These are phyloP conservation scores for Rhamnusium bicolor DNA, from an alignment of 2,888 invertebrate species.

Conservation along the genomic window DNA sequence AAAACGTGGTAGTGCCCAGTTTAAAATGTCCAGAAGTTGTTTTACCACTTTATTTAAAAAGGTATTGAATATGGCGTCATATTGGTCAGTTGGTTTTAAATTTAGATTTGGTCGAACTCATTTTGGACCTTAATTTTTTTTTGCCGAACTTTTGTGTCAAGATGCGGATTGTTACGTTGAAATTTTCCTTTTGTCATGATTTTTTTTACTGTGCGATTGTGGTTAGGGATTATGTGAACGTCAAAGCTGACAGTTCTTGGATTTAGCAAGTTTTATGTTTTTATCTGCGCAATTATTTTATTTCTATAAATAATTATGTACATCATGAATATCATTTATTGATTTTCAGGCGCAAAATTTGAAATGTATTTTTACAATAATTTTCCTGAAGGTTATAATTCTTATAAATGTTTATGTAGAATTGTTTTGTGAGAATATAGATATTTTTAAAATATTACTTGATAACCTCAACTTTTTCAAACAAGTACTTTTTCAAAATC, in stretches of 20 bases:
- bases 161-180: conserved; percentile 10
- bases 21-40: conserved; percentile 67
- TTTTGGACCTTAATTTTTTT: conserved; percentile 29
- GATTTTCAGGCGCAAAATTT: conserved; percentile 32
- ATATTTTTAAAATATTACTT: not conserved
- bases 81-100: conserved; percentile 68
- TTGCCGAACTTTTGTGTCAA: conserved; percentile 7
- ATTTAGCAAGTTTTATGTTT: conserved; percentile 34
- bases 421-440: not conserved
- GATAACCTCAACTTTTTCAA: not conserved
- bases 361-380: conserved; percentile 1
- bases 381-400: not conserved
- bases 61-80: conserved; percentile 73
- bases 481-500: not conserved
- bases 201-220: conserved; percentile 20
- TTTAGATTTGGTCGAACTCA: conserved; percentile 59
- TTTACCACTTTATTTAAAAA: conserved; percentile 66
- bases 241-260: conserved; percentile 17
- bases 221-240: conserved; percentile 11
- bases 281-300: conserved; percentile 47
- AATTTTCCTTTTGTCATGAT: conserved; percentile 26
- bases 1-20: conserved; percentile 68
- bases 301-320: conserved; percentile 52
- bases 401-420: not conserved
- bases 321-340: conserved; percentile 41